Evolutionary conservation across 2,888 invertebrate species (phyloP).

Genomic region (Tenthredo distinguenda): DNA sequence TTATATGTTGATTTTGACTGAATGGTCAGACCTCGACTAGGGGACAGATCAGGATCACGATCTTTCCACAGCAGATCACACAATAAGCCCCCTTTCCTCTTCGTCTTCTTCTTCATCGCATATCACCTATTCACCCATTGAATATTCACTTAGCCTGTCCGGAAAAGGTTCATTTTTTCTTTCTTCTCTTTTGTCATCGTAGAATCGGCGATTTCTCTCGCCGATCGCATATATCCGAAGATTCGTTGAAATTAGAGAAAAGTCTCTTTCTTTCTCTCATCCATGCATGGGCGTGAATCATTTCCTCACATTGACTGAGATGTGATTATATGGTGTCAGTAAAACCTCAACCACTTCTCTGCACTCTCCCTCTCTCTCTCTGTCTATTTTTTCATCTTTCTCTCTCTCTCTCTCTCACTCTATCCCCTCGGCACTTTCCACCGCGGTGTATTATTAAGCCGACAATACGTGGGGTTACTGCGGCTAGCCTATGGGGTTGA

Average conservation of each 20-base stretch:
- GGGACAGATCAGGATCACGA: slow-evolving; percentile 25
- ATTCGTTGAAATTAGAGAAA: neutral
- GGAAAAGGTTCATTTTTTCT: no score
- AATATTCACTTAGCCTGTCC: neutral
- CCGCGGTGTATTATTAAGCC: slow-evolving; percentile 74
- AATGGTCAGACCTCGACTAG: slow-evolving; percentile 15
- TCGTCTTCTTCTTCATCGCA: neutral
- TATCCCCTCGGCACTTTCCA: slow-evolving; percentile 68
- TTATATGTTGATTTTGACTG: slow-evolving; percentile 37
- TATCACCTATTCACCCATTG: neutral
- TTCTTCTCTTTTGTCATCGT: no score
- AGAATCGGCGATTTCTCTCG: no score
- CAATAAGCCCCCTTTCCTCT: neutral
- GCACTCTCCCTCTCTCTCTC: neutral
- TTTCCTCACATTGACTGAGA: slow-evolving; percentile 66
- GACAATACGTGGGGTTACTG: slow-evolving; percentile 71
- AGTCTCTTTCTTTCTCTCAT: neutral
- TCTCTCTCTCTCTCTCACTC: neutral
- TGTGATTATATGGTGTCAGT: slow-evolving; percentile 74
- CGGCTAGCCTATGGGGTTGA: slow-evolving; percentile 75
- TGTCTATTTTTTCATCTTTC: neutral
- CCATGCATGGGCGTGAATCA: slow-evolving; percentile 65
- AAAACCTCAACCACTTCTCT: neutral
- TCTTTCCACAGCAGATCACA: slow-evolving; percentile 14
- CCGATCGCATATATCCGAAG: neutral